phyloP scores from a whole-genome alignment of 2,888 invertebrate genomes.

The Sericinus montela region DNA sequence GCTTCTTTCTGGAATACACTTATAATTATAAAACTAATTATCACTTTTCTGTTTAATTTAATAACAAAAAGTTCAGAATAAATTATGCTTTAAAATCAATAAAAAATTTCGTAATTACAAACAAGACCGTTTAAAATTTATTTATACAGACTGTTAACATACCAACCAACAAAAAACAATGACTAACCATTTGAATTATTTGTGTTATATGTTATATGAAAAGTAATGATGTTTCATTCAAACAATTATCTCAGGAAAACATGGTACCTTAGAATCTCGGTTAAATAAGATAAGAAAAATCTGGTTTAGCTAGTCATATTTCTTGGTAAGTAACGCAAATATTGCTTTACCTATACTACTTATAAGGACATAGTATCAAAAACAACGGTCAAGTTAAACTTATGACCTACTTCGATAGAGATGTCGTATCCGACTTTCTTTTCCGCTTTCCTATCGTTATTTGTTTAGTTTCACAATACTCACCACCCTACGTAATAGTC shows the following conservation, averaged over 20 bases:
- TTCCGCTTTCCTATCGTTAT: not conserved
- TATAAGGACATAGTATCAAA: slow-evolving; percentile 4
- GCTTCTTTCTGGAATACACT: too few relatives aligned
- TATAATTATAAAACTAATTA: too few relatives aligned
- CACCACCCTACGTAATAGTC: slow-evolving; percentile 70
- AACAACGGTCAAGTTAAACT: not conserved
- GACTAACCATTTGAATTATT: too few relatives aligned
- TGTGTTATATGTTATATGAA: too few relatives aligned
- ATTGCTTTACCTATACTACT: slow-evolving; percentile 5
- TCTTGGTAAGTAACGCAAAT: not conserved
- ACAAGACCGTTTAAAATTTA: too few relatives aligned
- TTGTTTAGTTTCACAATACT: slow-evolving; percentile 29
- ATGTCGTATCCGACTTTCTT: slow-evolving; percentile 26
- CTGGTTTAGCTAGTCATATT: slow-evolving; percentile 7
- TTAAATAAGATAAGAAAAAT: not conserved
- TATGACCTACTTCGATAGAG: slow-evolving; percentile 4
- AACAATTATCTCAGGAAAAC: not conserved
- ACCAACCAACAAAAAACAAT: too few relatives aligned
- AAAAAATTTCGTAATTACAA: too few relatives aligned
- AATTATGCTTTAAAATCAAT: too few relatives aligned
- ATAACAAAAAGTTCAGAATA: too few relatives aligned
- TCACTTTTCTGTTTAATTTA: too few relatives aligned
- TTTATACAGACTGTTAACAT: too few relatives aligned
- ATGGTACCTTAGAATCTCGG: not conserved
- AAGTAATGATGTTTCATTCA: too few relatives aligned